Conservation (phyloP, 2,113 vertebrate species). For the Zosterops borbonicus region DNA sequence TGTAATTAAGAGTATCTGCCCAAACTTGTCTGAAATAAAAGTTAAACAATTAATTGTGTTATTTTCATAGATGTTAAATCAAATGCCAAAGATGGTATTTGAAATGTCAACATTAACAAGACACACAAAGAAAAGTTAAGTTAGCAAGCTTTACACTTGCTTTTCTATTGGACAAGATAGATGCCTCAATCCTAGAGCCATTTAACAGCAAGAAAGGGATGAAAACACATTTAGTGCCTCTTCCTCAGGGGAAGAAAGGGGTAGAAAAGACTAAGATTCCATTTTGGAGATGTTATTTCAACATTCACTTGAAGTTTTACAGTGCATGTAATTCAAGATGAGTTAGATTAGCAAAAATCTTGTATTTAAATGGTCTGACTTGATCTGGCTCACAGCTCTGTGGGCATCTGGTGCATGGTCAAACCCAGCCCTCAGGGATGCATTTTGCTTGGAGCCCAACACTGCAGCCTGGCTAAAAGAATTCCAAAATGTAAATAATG, state of each 20-base stretch:
- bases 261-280: neutral
- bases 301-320: neutral
- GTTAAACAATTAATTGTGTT: neutral
- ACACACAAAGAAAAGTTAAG: neutral
- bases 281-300: neutral
- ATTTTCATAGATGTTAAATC: neutral
- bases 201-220: neutral
- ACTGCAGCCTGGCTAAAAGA: neutral
- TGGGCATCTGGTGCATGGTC: neutral
- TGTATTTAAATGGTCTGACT: neutral
- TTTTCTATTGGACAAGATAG: neutral
- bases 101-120: slow-evolving; percentile 1
- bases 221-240: neutral
- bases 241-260: neutral
- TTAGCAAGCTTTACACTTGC: neutral
- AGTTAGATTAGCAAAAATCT: neutral
- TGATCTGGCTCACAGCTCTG: neutral
- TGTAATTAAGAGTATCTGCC: neutral
- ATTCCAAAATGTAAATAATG: slow-evolving; percentile 7
- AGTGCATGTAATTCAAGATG: neutral
- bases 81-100: neutral
- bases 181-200: neutral
- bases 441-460: neutral
- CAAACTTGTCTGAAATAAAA: slow-evolving; percentile 26
- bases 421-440: neutral